A percentile compares a stretch with the other conserved stretches of the same genome.
These are phyloP conservation scores for Bubalus kerabau DNA, from an alignment of 2,113 vertebrate species.

Conservation along the genomic window DNA sequence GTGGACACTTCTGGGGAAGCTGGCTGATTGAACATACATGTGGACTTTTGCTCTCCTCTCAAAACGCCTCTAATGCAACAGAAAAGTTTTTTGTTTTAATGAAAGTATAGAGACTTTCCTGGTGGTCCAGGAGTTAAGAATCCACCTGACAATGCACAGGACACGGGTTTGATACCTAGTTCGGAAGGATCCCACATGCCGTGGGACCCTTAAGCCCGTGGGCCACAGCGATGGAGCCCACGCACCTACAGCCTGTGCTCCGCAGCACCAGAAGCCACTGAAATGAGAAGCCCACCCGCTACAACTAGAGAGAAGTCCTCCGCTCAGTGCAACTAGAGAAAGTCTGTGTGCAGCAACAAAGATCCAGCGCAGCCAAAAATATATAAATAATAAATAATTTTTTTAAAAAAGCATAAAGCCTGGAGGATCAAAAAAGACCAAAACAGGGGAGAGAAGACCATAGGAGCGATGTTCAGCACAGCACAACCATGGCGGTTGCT, in stretches of 20 bases:
- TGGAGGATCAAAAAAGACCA: background rate
- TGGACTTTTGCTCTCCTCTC: background rate
- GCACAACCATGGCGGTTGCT: no score
- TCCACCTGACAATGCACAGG: background rate
- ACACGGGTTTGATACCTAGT: background rate
- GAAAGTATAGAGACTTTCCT: background rate
- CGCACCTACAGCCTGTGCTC: background rate
- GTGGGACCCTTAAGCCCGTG: background rate
- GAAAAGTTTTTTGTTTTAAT: background rate
- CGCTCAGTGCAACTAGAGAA: background rate
- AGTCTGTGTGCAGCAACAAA: background rate
- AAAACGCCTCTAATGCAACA: background rate
- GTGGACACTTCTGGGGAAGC: rapidly evolving
- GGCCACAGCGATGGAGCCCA: background rate
- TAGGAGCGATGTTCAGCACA: background rate
- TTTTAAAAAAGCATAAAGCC: background rate
- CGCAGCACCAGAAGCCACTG: background rate
- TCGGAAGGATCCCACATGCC: background rate
- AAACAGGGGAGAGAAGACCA: background rate
- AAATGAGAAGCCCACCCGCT: background rate
- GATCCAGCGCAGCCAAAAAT: background rate
- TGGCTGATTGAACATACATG: background rate
- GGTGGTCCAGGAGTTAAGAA: background rate
- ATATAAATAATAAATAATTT: background rate
- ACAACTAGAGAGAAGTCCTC: background rate